Percentiles rank a stretch among this genome's conserved stretches.
Evolutionary conservation across 2,888 invertebrate genomes (phyloP).

Genomic region (Timandra comae): DNA sequence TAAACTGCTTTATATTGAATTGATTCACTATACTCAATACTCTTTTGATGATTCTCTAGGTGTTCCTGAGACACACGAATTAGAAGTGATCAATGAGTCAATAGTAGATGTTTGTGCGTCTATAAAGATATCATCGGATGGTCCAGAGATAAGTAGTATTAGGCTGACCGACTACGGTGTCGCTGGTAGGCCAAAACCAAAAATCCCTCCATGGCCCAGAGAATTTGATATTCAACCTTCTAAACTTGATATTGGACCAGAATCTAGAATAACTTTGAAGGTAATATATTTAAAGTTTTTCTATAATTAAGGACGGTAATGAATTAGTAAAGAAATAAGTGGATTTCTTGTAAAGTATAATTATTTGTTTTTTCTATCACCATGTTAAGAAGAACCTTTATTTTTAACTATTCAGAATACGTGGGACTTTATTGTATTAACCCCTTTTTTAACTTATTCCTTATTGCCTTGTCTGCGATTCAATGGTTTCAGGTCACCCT

Average conservation of each 20-base stretch:
- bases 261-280: conserved; percentile 55
- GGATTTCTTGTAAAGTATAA: too few species aligned
- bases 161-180: conserved; percentile 64
- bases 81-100: conserved; percentile 74
- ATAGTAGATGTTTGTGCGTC: conserved; percentile 71
- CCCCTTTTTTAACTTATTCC: too few species aligned
- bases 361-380: too few species aligned
- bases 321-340: too few species aligned
- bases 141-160: conserved; percentile 68
- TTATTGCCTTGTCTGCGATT: too few species aligned
- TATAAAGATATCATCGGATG: conserved; percentile 70
- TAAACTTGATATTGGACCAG: conserved; percentile 61
- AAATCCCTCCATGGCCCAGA: conserved; percentile 63
- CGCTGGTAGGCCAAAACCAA: conserved; percentile 47
- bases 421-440: too few species aligned
- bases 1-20: too few species aligned
- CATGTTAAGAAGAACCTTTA: too few species aligned
- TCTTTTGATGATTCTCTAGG: conserved; percentile 39
- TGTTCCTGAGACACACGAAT: conserved; percentile 56
- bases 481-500: too few species aligned
- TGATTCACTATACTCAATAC: background rate
- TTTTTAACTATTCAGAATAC: too few species aligned
- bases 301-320: too few species aligned
- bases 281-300: too few species aligned
- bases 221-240: conserved; percentile 72